Base-by-base conservation (phyloP, 1,140 invertebrate genomes). In the Gryon sp. region DNA sequence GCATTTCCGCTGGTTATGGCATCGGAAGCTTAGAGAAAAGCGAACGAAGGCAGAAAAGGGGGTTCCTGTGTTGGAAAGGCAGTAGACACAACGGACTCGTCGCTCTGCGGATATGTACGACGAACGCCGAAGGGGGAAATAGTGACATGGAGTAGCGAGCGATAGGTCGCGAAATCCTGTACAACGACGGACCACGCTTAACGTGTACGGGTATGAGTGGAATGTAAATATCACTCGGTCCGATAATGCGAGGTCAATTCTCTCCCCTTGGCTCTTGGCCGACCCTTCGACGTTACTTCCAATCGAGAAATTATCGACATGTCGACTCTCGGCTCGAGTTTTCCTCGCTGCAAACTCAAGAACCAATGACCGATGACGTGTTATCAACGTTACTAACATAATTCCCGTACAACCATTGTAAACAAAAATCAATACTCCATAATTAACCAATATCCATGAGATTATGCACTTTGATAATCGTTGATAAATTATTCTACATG, bases 201-300 rank as follows among this genome's bases (percentile, higher is more conserved):
- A 65, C 66, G 78, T 76, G 76, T 78, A 46, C 76, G 70, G 59
- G 30, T 77, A 83, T 80, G 80, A 87, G 85, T 84, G 84, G 76
- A 88, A 85, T 84, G 86, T 86, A 87, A 88, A 88, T 84, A 87
- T 86, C 82, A 80, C 77, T 83, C 79, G 82, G 82, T 60, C 48
- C 78, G 83, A 82, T 87, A 88, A 88, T 86, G 84, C 79, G 82
- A 82, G 84, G 83, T 86, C 84, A 80, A 82, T 84, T 81, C 77
- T 79, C 70, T 78, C 74, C 65, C 53, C 32, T 55, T 38, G 34
- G 50, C 74, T 63, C 62, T 73, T 65, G 43, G 60, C 59, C 53
- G 65, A 73, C 66, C 65, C 76, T 76, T 73, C 74, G 36, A 52
- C 53, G 66, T 76, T 76, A 76, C 77, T 76, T 81, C 53, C 73